Evolutionary conservation across 2,888 invertebrate genomes (phyloP), one percentile per base, ranked within the genome.

Genomic region (Omphaloscelis lunosa): DNA sequence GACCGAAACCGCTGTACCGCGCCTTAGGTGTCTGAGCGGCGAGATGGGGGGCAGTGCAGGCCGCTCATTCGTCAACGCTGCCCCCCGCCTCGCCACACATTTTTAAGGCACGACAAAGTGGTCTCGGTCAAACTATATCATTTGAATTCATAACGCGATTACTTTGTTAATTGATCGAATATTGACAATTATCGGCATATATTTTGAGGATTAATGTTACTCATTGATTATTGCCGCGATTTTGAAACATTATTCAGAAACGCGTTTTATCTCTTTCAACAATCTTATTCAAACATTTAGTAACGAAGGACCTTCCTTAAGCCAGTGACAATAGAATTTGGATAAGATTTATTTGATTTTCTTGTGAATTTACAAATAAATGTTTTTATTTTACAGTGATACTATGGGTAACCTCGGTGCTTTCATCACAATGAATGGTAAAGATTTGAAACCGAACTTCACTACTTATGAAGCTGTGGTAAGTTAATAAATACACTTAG

Each of bases 351-450:
- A 45, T 45, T 45, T 12, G 12, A 17, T 7, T 17, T 48, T 48
- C 17, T 48, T 48, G 48, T 48, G 2, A 48, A 48, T 45, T 45
- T 45, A 48, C 15, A 17, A 48, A 48, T 51, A 23, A n/a, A 68
- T 56, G 11, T 39, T 41, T 89, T 85, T 86, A 76, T 84, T 77
- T 97, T 97, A 61, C 95, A 99, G 99, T 97, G 99, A 99, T 98
- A 99, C 99, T 78, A 99, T 99, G 99, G 99, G 99, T 91, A 99
- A 99, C 97, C 98, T 98, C 95, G 99, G 99, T 93, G 99, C 99
- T 91, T 99, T 99, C 96, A 99, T 99, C 93, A 99, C 98, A 88
- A 97, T 99, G 93, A 98, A 98, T 84, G 99, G 99, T 80, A 98
- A 98, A 93, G 98, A 99, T 94, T 98, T 99, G 97, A 98, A 97